These are phyloP conservation scores for Caenorhabditis sp. DNA, from an alignment of 2,888 invertebrate species.

Conservation along the genomic window DNA sequence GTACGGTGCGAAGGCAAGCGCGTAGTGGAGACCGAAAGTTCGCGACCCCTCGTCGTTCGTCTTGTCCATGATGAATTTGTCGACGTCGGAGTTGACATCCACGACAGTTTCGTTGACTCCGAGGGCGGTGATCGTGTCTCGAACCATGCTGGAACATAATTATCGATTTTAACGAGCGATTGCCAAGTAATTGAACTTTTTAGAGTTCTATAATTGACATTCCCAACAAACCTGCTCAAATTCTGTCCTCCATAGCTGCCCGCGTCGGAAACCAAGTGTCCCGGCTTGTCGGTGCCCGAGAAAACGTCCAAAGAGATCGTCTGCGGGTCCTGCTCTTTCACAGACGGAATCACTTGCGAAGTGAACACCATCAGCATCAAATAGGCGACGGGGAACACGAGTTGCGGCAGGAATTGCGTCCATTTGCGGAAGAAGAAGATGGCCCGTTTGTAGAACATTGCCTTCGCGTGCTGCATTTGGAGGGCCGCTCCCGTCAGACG, in stretches of 20 bases:
- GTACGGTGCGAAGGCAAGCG: conserved; percentile 58
- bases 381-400: conserved; percentile 69
- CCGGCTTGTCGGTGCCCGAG: conserved; percentile 24
- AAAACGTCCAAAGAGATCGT: conserved; percentile 49
- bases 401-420: conserved; percentile 73
- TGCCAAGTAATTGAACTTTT: neutral
- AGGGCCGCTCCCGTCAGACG: conserved; percentile 63
- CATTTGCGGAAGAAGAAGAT: conserved; percentile 72
- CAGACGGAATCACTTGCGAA: conserved; percentile 56
- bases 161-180: neutral
- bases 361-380: conserved; percentile 58
- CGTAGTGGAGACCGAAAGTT: conserved; percentile 69
- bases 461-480: conserved; percentile 65
- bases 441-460: conserved; percentile 72
- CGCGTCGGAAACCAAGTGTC: conserved; percentile 36
- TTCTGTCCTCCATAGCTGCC: conserved; percentile 8
- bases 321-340: conserved; percentile 60
- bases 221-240: conserved; percentile 19
- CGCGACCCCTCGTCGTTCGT: conserved; percentile 58
- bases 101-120: conserved; percentile 37
- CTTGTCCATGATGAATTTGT: conserved; percentile 26
- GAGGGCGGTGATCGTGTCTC: conserved; percentile 7
- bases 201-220: too few species aligned
- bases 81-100: conserved; percentile 23
- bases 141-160: conserved; percentile 23